Evolutionary conservation across 2,888 invertebrate genomes (phyloP).

Genomic region (Rhabditophanes sp.): DNA sequence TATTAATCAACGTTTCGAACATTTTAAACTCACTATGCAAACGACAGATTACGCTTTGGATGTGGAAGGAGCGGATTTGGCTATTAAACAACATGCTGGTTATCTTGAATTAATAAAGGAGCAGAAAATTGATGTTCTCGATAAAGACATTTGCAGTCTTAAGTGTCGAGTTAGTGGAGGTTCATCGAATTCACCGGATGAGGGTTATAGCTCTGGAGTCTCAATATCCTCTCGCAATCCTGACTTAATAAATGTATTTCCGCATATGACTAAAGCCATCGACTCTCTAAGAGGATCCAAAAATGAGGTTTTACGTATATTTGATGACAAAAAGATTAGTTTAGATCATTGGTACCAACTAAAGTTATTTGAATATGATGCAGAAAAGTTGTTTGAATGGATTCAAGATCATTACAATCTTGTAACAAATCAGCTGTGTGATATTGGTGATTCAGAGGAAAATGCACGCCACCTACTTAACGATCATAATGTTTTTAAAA

Average conservation of each 20-base stretch:
- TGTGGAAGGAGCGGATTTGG: slow-evolving; percentile 89
- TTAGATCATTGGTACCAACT: slow-evolving; percentile 89
- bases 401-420: slow-evolving; percentile 2
- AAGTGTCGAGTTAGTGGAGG: too few species aligned
- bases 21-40: slow-evolving; percentile 2
- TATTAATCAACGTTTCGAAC: slow-evolving; percentile 1
- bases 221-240: too few species aligned
- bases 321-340: slow-evolving; percentile 84
- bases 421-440: slow-evolving; percentile 9
- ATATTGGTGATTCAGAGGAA: slow-evolving; percentile 12
- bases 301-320: slow-evolving; percentile 73
- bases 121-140: too few species aligned
- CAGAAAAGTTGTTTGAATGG: slow-evolving; percentile 53
- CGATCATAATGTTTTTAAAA: too few species aligned
- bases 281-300: too few species aligned
- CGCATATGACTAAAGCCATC: background rate
- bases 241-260: background rate
- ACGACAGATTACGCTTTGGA: too few species aligned
- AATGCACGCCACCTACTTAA: slow-evolving; percentile 10
- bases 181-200: too few species aligned
- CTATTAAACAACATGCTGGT: slow-evolving; percentile 81
- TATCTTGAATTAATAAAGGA: slow-evolving; percentile 75
- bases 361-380: slow-evolving; percentile 85
- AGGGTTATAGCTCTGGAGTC: too few species aligned
- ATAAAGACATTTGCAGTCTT: too few species aligned